Evolutionary conservation across 53 echinoderm and acorn worm genomes (phyloP).

Genomic region (Stichopus horrens): DNA sequence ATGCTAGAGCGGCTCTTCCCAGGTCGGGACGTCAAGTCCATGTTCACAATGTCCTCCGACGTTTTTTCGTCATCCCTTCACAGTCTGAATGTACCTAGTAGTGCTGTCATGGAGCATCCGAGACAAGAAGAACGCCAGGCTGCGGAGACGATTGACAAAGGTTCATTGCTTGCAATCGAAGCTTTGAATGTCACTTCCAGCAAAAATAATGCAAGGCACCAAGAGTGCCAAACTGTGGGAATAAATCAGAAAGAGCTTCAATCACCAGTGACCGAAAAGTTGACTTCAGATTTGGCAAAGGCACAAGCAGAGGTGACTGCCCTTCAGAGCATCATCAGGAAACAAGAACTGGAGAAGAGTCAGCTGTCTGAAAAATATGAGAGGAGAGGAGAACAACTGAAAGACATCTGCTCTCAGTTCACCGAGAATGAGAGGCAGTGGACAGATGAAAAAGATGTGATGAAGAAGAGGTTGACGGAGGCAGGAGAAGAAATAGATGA

Average conservation of each 20-base stretch:
- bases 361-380: constrained; percentile 5
- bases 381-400: constrained; percentile 21
- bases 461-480: background rate
- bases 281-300: background rate
- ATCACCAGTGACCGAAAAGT: background rate
- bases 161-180: background rate
- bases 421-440: constrained; percentile 35
- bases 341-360: constrained; percentile 15
- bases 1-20: constrained; percentile 28
- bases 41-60: constrained; percentile 19
- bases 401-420: constrained; percentile 27
- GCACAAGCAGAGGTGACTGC: background rate
- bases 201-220: background rate
- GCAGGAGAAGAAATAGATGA: background rate
- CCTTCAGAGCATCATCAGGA: constrained; percentile 3
- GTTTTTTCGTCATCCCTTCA: constrained; percentile 6
- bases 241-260: background rate
- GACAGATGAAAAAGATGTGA: constrained; percentile 15
- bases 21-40: background rate
- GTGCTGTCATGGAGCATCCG: no score
- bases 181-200: background rate
- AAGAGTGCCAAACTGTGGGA: background rate
- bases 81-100: background rate
- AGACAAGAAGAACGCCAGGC: background rate
- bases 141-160: background rate